Percentiles rank a stretch among this genome's conserved stretches.
Conservation (phyloP, 2,888 invertebrate species). For the Tyria jacobaeae region DNA sequence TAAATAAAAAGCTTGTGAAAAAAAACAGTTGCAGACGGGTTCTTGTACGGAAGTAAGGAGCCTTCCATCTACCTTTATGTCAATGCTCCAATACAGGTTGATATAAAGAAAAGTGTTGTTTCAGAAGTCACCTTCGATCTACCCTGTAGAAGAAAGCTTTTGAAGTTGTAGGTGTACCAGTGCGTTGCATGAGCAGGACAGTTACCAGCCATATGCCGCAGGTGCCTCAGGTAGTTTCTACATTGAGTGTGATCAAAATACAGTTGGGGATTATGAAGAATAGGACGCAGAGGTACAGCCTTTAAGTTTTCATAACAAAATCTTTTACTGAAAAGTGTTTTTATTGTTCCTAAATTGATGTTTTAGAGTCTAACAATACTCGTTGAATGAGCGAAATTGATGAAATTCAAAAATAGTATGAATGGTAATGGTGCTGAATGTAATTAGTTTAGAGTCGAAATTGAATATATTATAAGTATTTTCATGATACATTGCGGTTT, state of each 20-base stretch:
- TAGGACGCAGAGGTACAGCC: slow-evolving; percentile 85
- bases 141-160: slow-evolving; percentile 95
- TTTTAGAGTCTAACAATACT: slow-evolving; percentile 17
- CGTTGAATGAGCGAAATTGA: slow-evolving; percentile 30
- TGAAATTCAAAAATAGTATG: no score
- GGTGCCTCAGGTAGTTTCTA: slow-evolving; percentile 67
- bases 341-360: slow-evolving; percentile 44
- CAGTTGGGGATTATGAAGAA: slow-evolving; percentile 72
- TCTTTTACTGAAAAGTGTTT: slow-evolving; percentile 36
- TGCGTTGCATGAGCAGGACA: slow-evolving; percentile 87
- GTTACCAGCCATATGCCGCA: slow-evolving; percentile 71
- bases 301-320: slow-evolving; percentile 70
- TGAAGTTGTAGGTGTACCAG: slow-evolving; percentile 94
- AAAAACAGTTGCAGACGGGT: no score
- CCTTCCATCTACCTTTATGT: no score
- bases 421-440: no score
- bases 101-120: slow-evolving; percentile 55
- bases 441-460: not conserved
- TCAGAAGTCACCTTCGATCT: slow-evolving; percentile 94
- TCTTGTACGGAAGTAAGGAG: no score
- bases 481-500: no score
- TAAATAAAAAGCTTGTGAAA: no score
- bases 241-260: slow-evolving; percentile 70
- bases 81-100: no score
- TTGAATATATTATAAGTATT: not conserved